Percentiles rank a stretch among this genome's conserved stretches.
Evolutionary conservation across 1,140 invertebrate species (phyloP).

Genomic region (Panulirus ornatus): DNA sequence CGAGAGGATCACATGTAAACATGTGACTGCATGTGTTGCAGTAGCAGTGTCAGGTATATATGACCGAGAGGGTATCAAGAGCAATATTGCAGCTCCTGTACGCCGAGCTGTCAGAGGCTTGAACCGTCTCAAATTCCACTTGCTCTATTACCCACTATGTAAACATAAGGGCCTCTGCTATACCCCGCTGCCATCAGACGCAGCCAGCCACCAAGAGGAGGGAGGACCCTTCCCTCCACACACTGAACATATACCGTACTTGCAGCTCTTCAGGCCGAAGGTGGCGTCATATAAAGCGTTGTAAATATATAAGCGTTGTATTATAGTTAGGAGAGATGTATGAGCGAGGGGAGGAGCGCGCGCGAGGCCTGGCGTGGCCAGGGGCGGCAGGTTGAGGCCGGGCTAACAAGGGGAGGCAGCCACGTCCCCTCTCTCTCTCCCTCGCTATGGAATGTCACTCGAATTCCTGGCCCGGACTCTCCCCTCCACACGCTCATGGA

Average conservation of each 20-base stretch:
- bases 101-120: neutral
- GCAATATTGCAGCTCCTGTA: neutral
- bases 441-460: constrained; percentile 43
- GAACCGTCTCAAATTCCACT: neutral
- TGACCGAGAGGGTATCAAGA: neutral
- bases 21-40: neutral
- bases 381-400: constrained; percentile 34
- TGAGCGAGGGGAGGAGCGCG: constrained; percentile 27
- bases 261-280: neutral
- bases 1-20: neutral
- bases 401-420: constrained; percentile 27
- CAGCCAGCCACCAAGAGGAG: neutral
- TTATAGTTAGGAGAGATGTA: constrained; percentile 35
- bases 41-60: neutral
- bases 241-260: neutral
- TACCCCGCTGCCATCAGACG: too few species aligned
- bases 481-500: constrained; percentile 33
- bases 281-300: constrained; percentile 24
- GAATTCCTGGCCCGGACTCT: constrained; percentile 36
- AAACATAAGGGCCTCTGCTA: neutral
- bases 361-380: neutral
- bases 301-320: constrained; percentile 35
- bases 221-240: neutral
- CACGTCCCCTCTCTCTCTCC: constrained; percentile 43
- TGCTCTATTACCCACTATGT: neutral